Evolutionary conservation across 2,888 invertebrate species (phyloP), one percentile per base, ranked within the genome.

Genomic region (Phrixothrix hirtus): DNA sequence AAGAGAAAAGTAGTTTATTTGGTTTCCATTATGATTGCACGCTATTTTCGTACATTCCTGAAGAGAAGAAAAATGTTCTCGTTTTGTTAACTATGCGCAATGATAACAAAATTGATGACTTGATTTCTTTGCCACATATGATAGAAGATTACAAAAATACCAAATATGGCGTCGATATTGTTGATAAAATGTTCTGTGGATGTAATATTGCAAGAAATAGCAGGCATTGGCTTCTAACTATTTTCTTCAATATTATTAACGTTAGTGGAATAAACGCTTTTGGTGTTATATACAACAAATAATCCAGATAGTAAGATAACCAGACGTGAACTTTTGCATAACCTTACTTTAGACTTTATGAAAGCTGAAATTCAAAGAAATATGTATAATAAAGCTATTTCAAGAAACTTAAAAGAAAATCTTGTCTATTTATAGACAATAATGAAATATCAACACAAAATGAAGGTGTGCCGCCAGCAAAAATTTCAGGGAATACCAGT

Each of bases 61-160:
- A 45, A 36, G 36, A 36, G 27, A 29, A 34, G 14, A 35, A 34
- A 25, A 29, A 26, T 26, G 15, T 45, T 14, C 26, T 36, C 9
- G 9, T 45, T n/a, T 16, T 27, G 10, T 45, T 37, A 10, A 45
- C 45, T 7, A 45, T 45, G 45, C 45, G 36, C 21, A n/a, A 36
- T 37, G 21, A 30, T 12, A 21, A 26, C 10, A 37, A 35, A 35
- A 14, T 45, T 12, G 30, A 37, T 16, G 11, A 12, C 25, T 13
- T 16, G 10, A 35, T n/a, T 11, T 3, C 3, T 5, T n/a, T 10
- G 15, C 35, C 35, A 15, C 10, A 35, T 5, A 35, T 37, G 14
- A 9, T 37, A 31, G 25, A 2, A 14, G 10, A 16, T 13, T 36
- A 37, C 36, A 36, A 43, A 10, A 21, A 29, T 29, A 29, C 37